A percentile compares a stretch with the other conserved stretches of the same genome.
Conservation (phyloP, 2,888 invertebrate species). For the Drosophila helvetica region DNA sequence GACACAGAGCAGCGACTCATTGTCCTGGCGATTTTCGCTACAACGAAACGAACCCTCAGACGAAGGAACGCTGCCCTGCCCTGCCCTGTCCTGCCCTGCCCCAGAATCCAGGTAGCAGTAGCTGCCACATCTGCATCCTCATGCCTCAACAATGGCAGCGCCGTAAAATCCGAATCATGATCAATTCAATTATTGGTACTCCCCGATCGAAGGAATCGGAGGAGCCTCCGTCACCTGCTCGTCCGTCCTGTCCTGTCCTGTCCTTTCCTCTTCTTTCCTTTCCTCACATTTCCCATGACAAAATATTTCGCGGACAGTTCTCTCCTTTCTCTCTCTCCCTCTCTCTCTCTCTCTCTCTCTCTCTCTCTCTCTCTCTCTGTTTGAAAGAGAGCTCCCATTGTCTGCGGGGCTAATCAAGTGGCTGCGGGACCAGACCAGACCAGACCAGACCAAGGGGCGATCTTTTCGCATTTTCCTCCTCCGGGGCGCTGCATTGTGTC, state of each 20-base stretch:
- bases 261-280: too few relatives aligned
- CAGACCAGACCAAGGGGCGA: slow-evolving; percentile 49
- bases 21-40: slow-evolving; percentile 69
- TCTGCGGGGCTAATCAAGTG: slow-evolving; percentile 50
- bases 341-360: background rate
- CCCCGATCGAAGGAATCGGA: slow-evolving; percentile 35
- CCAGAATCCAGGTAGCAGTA: slow-evolving; percentile 46
- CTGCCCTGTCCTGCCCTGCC: slow-evolving; percentile 44
- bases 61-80: slow-evolving; percentile 5
- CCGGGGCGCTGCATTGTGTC: slow-evolving; percentile 23
- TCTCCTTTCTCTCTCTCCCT: too few relatives aligned
- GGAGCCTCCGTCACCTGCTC: slow-evolving; percentile 70
- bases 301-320: slow-evolving; percentile 14
- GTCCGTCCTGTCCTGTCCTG: slow-evolving; percentile 13
- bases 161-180: slow-evolving; percentile 63
- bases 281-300: slow-evolving; percentile 74
- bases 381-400: slow-evolving; percentile 37
- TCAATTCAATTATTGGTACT: slow-evolving; percentile 79
- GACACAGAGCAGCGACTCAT: slow-evolving; percentile 62
- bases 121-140: slow-evolving; percentile 50
- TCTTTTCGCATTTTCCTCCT: slow-evolving; percentile 42
- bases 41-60: slow-evolving; percentile 7
- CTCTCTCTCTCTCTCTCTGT: background rate
- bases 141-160: slow-evolving; percentile 70
- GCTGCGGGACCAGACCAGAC: slow-evolving; percentile 53